Percentiles rank a stretch among this genome's conserved stretches.
Conservation (phyloP, 2,888 invertebrate genomes). For the Melitaea athalia region DNA sequence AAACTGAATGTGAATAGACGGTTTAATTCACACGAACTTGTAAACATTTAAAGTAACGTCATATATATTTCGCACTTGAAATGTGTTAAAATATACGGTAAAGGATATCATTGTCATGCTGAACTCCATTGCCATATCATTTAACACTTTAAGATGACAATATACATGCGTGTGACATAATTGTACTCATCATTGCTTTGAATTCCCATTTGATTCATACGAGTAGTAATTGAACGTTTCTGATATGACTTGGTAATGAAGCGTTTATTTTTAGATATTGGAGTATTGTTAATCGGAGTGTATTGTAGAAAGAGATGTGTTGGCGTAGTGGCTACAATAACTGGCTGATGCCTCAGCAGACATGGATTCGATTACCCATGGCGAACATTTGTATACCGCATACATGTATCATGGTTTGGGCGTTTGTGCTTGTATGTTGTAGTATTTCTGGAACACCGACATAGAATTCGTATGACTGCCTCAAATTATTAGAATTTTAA, state of each 20-base stretch:
- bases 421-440: too few species aligned
- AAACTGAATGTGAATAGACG: neutral
- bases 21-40: neutral
- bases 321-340: too few species aligned
- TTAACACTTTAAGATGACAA: constrained; percentile 30
- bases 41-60: neutral
- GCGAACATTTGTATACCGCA: too few species aligned
- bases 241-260: neutral
- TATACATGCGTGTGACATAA: neutral
- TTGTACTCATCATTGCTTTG: neutral
- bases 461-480: too few species aligned
- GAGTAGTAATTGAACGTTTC: neutral
- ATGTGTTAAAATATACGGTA: constrained; percentile 43
- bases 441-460: too few species aligned
- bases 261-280: neutral
- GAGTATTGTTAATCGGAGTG: neutral
- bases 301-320: too few species aligned
- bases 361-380: too few species aligned
- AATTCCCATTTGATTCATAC: constrained; percentile 11
- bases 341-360: too few species aligned
- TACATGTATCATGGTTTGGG: too few species aligned
- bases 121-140: constrained; percentile 26
- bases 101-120: constrained; percentile 30
- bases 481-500: too few species aligned
- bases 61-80: constrained; percentile 18